phyloP scores from a whole-genome alignment of 2,797 vertebrate species.

The Pyrocephalus nanus region DNA sequence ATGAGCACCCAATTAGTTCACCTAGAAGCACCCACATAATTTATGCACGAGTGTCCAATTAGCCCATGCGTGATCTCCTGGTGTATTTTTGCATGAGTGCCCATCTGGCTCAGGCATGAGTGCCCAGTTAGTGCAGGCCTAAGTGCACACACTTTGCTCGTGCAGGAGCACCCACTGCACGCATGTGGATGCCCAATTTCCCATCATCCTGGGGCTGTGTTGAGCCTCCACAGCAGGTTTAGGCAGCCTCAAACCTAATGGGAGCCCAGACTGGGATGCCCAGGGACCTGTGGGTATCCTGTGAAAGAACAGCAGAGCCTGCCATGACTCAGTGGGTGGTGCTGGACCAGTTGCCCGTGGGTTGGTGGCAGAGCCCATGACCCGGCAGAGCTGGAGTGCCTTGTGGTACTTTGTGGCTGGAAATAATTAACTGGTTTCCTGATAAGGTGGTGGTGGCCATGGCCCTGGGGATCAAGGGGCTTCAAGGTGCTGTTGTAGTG shows the following conservation, averaged over 20 bases:
- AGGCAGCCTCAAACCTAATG: neutral
- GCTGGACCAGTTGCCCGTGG: neutral
- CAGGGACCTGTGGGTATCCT: fast-evolving
- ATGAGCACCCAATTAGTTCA: neutral
- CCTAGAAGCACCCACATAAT: neutral
- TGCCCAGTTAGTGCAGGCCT: neutral
- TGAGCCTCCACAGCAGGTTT: neutral
- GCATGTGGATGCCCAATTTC: fast-evolving
- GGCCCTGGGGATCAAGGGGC: neutral
- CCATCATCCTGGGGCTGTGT: fast-evolving
- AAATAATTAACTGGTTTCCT: slow-evolving; percentile 33
- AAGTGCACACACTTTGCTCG: neutral
- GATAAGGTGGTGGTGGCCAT: neutral
- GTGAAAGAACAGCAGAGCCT: neutral
- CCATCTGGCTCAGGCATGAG: neutral
- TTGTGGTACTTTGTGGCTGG: neutral
- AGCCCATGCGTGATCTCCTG: fast-evolving
- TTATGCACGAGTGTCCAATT: neutral
- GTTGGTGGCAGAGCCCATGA: neutral
- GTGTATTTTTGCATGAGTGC: neutral
- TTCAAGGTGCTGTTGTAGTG: fast-evolving
- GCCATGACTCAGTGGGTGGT: fast-evolving
- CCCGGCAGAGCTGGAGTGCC: neutral
- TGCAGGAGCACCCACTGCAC: fast-evolving
- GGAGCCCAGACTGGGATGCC: fast-evolving